Percentiles rank a stretch among this genome's conserved stretches.
Conservation (phyloP, 2,888 invertebrate genomes). For the Diaprepes abbreviatus region DNA sequence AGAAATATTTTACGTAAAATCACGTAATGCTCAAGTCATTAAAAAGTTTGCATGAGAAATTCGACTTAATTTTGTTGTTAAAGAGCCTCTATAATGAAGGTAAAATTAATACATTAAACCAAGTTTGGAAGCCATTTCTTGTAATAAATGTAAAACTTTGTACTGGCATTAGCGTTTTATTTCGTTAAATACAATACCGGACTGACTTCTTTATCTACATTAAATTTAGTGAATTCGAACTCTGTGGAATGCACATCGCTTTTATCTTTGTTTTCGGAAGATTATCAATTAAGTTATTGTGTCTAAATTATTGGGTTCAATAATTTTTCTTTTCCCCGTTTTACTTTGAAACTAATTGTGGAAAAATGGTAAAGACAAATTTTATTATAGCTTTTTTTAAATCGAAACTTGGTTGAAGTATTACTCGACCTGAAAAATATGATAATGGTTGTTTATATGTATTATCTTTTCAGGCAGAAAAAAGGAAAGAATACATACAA, state of each 20-base stretch:
- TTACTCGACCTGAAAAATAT: neutral
- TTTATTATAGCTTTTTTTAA: conserved; percentile 1
- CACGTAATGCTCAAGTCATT: no score
- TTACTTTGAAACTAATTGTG: conserved; percentile 1
- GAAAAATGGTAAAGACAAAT: conserved; percentile 11
- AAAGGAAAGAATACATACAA: no score
- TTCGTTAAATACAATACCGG: neutral
- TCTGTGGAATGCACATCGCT: neutral
- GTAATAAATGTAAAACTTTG: neutral
- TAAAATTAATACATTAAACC: no score
- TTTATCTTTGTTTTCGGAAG: conserved; percentile 5
- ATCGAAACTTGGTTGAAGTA: neutral
- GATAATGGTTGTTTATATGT: no score
- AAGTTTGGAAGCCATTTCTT: no score
- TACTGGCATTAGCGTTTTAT: neutral
- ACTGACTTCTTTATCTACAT: conserved; percentile 4
- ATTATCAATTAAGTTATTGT: conserved; percentile 14
- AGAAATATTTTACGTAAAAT: no score
- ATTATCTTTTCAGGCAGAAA: no score
- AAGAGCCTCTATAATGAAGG: no score
- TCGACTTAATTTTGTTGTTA: no score
- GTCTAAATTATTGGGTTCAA: conserved; percentile 6
- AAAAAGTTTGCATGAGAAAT: no score
- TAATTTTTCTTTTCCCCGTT: conserved; percentile 6
- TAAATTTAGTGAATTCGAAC: neutral